Conservation (phyloP, 2,797 vertebrate genomes). For the Alca torda region DNA sequence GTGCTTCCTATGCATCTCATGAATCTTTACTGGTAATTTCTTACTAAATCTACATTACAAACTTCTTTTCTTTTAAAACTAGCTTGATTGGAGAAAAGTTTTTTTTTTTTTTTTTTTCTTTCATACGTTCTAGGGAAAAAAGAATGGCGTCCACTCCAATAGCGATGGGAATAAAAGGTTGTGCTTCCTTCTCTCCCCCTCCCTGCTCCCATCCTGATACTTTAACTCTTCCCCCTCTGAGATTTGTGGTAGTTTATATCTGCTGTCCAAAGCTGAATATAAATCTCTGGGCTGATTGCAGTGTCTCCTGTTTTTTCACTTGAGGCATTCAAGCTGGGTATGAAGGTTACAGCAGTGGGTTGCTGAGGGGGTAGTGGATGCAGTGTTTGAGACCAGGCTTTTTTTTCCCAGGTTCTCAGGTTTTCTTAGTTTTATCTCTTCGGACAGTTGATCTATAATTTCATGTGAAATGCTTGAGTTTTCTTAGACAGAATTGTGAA, state of each 20-base stretch:
- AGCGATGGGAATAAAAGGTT: not conserved
- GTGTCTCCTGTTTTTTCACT: not conserved
- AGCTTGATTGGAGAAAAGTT: not conserved
- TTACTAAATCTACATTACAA: not conserved
- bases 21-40: not conserved
- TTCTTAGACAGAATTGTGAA: not conserved
- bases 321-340: not conserved
- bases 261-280: not conserved
- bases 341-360: not conserved
- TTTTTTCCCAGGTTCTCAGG: not conserved
- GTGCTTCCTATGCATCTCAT: not conserved
- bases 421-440: conserved; percentile 26
- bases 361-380: not conserved
- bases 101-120: not conserved
- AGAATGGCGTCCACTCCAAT: not conserved
- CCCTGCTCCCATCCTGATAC: not conserved
- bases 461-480: not conserved
- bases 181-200: not conserved
- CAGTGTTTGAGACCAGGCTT: not conserved
- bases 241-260: not conserved
- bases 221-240: not conserved
- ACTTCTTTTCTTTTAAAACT: not conserved
- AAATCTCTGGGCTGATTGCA: not conserved
- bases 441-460: not conserved
- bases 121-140: not conserved